Evolutionary conservation across 2,888 invertebrate genomes (phyloP).

Genomic region (Opisthograptis luteolata): DNA sequence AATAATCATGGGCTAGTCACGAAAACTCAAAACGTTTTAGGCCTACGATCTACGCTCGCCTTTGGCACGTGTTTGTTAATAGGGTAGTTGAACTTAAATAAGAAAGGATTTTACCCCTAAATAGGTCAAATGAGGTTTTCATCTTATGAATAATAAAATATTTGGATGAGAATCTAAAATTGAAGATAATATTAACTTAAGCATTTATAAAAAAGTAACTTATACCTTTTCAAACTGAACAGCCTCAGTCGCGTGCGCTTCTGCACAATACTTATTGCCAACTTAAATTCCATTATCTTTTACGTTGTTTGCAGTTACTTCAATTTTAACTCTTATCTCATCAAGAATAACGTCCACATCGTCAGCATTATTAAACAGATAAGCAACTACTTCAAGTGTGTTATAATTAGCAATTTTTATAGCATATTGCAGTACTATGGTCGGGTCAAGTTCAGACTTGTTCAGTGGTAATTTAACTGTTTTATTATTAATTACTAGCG

Average conservation of each 20-base stretch:
- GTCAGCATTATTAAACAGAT: neutral
- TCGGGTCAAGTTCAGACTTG: conserved; percentile 63
- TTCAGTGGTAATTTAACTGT: conserved; percentile 44
- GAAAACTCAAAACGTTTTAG: too few relatives aligned
- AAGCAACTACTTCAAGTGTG: conserved; percentile 43
- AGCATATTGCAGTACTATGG: conserved; percentile 40
- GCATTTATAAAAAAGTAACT: conserved; percentile 30
- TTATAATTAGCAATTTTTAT: conserved; percentile 40
- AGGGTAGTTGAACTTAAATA: too few relatives aligned
- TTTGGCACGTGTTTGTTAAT: too few relatives aligned
- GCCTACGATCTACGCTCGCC: too few relatives aligned
- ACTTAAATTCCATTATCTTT: conserved; percentile 17
- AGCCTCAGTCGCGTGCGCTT: conserved; percentile 54
- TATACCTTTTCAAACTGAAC: conserved; percentile 36
- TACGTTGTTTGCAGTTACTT: neutral
- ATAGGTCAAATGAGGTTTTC: too few relatives aligned
- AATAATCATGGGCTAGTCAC: too few relatives aligned
- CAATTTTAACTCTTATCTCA: conserved; percentile 27
- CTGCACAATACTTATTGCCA: conserved; percentile 33
- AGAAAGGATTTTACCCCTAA: too few relatives aligned
- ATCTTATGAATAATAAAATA: too few relatives aligned
- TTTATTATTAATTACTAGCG: too few relatives aligned
- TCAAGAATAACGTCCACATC: neutral
- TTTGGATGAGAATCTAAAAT: too few relatives aligned
- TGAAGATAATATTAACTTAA: conserved; percentile 1